Conservation (phyloP, 2,888 invertebrate species). For the Elegia similella region DNA sequence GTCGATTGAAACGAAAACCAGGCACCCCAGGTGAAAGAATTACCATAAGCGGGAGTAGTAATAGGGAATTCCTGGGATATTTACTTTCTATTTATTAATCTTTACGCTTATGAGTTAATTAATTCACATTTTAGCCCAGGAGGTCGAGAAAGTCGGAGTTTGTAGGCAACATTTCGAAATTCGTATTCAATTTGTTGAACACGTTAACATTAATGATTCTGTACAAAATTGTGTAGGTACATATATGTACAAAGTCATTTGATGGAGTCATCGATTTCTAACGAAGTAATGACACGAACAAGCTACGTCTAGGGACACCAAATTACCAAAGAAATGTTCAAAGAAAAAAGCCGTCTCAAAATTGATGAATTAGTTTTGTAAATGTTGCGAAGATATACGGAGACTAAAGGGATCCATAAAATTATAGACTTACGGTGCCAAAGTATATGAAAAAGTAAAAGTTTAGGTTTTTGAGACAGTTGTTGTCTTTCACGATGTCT, state of each 20-base stretch:
- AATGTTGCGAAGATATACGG: too few relatives aligned
- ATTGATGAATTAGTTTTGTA: too few relatives aligned
- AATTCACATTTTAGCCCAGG: slow-evolving; percentile 41
- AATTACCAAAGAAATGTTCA: too few relatives aligned
- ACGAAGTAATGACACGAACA: too few relatives aligned
- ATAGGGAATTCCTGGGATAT: slow-evolving; percentile 54
- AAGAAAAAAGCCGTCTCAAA: too few relatives aligned
- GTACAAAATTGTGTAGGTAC: neutral
- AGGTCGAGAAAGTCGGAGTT: slow-evolving; percentile 42
- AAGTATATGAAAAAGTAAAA: too few relatives aligned
- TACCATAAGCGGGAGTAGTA: slow-evolving; percentile 43
- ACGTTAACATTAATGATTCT: slow-evolving; percentile 10
- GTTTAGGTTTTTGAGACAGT: too few relatives aligned
- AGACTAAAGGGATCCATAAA: too few relatives aligned
- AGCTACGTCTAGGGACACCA: too few relatives aligned
- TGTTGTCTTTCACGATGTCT: too few relatives aligned
- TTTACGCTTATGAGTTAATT: slow-evolving; percentile 56
- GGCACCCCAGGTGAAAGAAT: slow-evolving; percentile 57
- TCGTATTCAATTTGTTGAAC: neutral
- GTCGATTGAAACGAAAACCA: slow-evolving; percentile 50
- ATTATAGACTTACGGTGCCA: too few relatives aligned
- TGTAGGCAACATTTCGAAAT: slow-evolving; percentile 14
- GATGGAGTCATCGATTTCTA: neutral
- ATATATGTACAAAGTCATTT: neutral
- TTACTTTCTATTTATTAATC: slow-evolving; percentile 59